Conservation (phyloP, 2,113 vertebrate species). For the Clarias magur region DNA sequence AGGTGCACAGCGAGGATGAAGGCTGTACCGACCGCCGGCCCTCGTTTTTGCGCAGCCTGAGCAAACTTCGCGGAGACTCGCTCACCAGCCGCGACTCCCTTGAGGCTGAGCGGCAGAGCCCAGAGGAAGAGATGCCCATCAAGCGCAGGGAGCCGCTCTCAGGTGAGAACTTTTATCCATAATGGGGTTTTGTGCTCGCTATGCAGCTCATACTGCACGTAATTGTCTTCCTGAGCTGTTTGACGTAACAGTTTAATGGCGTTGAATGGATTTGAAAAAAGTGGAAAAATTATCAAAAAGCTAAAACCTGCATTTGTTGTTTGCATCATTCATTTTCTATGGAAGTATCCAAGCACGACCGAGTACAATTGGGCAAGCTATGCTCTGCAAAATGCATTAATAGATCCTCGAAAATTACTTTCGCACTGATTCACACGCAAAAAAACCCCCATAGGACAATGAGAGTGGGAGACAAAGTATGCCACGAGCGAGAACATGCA, state of each 20-base stretch:
- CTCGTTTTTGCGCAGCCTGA: conserved; percentile 80
- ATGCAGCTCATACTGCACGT: neutral
- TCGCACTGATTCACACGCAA: neutral
- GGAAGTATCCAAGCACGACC: neutral
- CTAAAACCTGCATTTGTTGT: neutral
- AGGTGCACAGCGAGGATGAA: conserved; percentile 63
- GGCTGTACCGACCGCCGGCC: conserved; percentile 67
- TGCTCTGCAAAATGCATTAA: neutral
- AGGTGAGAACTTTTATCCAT: conserved; percentile 68
- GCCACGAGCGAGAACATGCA: neutral
- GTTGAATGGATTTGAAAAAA: neutral
- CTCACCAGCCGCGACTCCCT: conserved; percentile 76
- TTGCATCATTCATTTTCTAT: neutral
- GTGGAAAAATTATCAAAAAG: neutral
- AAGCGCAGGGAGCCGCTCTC: conserved; percentile 82
- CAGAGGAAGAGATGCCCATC: conserved; percentile 69
- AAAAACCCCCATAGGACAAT: neutral
- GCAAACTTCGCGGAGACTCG: conserved; percentile 77
- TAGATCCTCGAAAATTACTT: neutral
- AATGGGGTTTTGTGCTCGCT: neutral
- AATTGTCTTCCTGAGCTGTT: neutral
- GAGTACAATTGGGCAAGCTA: neutral
- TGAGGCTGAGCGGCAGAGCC: conserved; percentile 64
- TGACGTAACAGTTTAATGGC: neutral
- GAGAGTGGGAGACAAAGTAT: neutral